Conservation (phyloP, 1,140 invertebrate genomes). For the Arion vulgaris region DNA sequence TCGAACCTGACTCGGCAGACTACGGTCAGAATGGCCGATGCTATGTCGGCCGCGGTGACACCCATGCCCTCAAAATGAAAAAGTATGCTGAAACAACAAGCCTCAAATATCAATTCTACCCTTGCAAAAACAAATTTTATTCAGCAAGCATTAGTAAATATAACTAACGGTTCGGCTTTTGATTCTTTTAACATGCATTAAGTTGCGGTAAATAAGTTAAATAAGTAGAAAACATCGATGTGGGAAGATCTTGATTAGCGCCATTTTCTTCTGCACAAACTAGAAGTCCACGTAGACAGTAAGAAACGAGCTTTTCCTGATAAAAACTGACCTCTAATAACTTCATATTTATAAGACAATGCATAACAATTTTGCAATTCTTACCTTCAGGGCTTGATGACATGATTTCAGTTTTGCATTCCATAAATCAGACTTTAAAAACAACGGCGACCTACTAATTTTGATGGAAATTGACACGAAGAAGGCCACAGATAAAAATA, state of each 20-base stretch:
- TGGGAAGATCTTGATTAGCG: slow-evolving; percentile 2
- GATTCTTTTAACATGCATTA: not conserved
- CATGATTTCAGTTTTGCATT: slow-evolving; percentile 25
- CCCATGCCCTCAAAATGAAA: slow-evolving; percentile 26
- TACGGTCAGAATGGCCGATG: slow-evolving; percentile 18
- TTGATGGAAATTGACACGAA: slow-evolving; percentile 19
- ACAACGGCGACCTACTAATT: slow-evolving; percentile 16
- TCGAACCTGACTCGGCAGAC: not conserved
- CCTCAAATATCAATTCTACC: not conserved
- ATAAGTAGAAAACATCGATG: not conserved
- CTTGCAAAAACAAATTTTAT: not conserved
- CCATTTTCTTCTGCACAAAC: slow-evolving; percentile 29
- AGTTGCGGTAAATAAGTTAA: not conserved
- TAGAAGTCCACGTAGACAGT: slow-evolving; percentile 25
- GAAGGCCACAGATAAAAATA: slow-evolving; percentile 31
- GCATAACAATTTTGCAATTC: not conserved
- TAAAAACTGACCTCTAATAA: not conserved
- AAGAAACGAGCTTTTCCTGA: not conserved
- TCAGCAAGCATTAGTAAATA: not conserved
- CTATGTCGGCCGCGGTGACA: slow-evolving; percentile 28
- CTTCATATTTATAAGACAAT: not conserved
- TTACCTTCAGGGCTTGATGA: slow-evolving; percentile 28
- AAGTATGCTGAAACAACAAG: slow-evolving; percentile 15
- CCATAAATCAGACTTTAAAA: not conserved
- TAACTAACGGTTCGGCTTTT: not conserved